Percentiles rank a stretch among this genome's conserved stretches.
phyloP scores from a whole-genome alignment of 2,888 invertebrate species.

The Tridacna crocea region DNA sequence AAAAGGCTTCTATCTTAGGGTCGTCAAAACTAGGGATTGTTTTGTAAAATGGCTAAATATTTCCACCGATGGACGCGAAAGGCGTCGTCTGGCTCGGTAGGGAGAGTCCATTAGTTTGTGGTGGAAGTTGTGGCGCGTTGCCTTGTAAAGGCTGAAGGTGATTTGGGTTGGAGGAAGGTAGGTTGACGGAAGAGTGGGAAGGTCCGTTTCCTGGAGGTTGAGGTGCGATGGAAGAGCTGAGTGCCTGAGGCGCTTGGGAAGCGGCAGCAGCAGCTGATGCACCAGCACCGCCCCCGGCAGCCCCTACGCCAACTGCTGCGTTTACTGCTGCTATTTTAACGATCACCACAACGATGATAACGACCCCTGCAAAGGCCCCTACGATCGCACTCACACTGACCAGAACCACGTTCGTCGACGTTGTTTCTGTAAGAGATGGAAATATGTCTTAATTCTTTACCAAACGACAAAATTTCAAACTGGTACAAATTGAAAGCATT shows the following conservation, averaged over 20 bases:
- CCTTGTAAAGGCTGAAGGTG: neutral
- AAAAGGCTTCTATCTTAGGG: too few relatives aligned
- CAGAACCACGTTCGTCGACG: neutral
- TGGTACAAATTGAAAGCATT: too few relatives aligned
- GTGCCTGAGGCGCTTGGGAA: neutral
- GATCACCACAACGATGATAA: neutral
- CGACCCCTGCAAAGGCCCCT: neutral
- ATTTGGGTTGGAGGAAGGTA: neutral
- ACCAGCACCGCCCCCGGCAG: neutral
- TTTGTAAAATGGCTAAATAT: too few relatives aligned
- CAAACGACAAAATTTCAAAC: too few relatives aligned
- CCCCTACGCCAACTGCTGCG: constrained; percentile 1
- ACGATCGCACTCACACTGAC: neutral
- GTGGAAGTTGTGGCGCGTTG: neutral
- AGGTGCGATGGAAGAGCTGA: neutral
- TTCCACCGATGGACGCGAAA: neutral
- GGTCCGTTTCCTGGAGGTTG: neutral
- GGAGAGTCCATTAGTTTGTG: neutral
- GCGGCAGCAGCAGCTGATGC: neutral
- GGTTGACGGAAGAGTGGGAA: neutral
- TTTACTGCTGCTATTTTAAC: neutral
- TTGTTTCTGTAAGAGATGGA: constrained; percentile 1
- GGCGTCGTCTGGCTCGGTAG: neutral
- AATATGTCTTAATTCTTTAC: neutral
- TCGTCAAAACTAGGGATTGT: too few relatives aligned